Percentiles rank a stretch among this genome's conserved stretches.
Conservation (phyloP, 2,888 invertebrate species). For the Tanytarsus gracilentus region DNA sequence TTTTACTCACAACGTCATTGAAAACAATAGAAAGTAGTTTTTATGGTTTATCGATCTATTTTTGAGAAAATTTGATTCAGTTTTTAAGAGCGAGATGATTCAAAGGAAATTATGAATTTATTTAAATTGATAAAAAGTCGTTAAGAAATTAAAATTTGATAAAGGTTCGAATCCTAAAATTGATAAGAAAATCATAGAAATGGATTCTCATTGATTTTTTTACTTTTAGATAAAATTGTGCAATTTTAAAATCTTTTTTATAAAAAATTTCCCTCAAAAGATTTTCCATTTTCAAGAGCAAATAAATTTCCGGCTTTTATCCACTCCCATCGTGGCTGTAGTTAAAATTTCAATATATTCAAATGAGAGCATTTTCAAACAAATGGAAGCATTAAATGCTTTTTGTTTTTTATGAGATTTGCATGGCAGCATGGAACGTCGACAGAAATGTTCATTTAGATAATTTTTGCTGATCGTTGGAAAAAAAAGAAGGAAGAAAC, state of each 20-base stretch:
- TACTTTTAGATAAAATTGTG: too few species aligned
- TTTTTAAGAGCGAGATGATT: too few species aligned
- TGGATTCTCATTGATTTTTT: too few species aligned
- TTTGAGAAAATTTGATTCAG: neutral
- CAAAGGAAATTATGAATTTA: too few species aligned
- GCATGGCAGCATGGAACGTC: neutral
- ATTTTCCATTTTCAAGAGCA: conserved; percentile 5
- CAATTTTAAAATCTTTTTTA: too few species aligned
- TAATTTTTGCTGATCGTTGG: conserved; percentile 21
- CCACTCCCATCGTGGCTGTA: conserved; percentile 8
- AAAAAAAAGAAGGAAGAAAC: conserved; percentile 4
- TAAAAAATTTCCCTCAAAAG: neutral
- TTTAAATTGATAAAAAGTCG: too few species aligned
- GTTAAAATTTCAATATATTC: conserved; percentile 27
- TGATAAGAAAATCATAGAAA: too few species aligned
- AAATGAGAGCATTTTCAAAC: neutral
- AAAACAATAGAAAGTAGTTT: conserved; percentile 10
- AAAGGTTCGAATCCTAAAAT: too few species aligned
- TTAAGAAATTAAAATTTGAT: too few species aligned
- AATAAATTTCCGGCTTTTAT: conserved; percentile 1
- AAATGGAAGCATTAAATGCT: conserved; percentile 12
- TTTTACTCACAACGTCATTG: neutral
- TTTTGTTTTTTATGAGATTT: conserved; percentile 12
- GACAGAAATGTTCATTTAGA: conserved; percentile 23
- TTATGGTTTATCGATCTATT: neutral